A percentile compares a stretch with the other conserved stretches of the same genome.
Evolutionary conservation across 2,797 vertebrate genomes (phyloP).

Genomic region (Antennarius maculatus): DNA sequence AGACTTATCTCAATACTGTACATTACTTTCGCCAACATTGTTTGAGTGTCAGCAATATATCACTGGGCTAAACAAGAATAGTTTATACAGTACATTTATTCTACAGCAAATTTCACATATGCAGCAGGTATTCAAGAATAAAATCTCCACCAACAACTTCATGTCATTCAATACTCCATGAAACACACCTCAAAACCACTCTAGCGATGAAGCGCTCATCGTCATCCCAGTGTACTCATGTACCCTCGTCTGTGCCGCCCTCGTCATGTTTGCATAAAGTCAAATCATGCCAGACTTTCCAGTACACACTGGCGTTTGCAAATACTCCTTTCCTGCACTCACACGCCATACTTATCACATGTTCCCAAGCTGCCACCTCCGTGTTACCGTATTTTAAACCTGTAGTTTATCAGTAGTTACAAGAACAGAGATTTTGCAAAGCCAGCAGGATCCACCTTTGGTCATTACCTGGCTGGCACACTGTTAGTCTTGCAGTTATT

Average conservation of each 20-base stretch:
- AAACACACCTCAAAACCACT: not conserved
- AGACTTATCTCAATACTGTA: no score
- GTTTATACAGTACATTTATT: no score
- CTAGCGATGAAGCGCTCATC: not conserved
- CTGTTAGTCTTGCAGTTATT: constrained; percentile 14
- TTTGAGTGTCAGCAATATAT: no score
- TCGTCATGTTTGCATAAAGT: constrained; percentile 70
- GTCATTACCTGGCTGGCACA: constrained; percentile 10
- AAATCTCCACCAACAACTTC: no score
- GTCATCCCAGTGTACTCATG: not conserved
- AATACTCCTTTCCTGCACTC: constrained; percentile 15
- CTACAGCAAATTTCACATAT: no score
- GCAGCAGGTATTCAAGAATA: no score
- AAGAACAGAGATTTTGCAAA: constrained; percentile 11
- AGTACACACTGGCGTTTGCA: constrained; percentile 15
- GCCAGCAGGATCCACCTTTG: constrained; percentile 13
- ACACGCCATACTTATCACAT: constrained; percentile 3
- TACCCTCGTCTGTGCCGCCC: not conserved
- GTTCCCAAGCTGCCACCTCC: constrained; percentile 1
- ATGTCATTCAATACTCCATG: constrained; percentile 13
- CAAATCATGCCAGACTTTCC: constrained; percentile 61
- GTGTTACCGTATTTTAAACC: constrained; percentile 17
- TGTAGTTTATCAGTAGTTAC: constrained; percentile 18
- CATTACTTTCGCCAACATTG: no score
- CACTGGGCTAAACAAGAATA: no score